phyloP scores from a whole-genome alignment of 2,113 vertebrate genomes.

The Saccopteryx leptura region DNA sequence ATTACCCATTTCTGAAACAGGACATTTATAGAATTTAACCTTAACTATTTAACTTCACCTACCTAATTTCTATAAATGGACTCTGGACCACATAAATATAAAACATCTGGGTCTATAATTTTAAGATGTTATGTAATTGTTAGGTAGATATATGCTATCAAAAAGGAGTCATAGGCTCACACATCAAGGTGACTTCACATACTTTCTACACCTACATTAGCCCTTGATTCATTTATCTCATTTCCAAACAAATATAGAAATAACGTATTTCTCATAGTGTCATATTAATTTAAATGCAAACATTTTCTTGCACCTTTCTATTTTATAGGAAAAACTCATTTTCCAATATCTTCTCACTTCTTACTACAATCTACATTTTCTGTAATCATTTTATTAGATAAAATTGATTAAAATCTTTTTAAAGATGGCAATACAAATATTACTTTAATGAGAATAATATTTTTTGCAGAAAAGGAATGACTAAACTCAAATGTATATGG shows the following conservation, averaged over 20 bases:
- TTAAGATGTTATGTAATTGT: background rate
- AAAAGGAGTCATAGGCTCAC: background rate
- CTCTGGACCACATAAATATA: background rate
- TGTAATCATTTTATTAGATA: background rate
- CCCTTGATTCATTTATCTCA: background rate
- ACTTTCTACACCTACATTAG: background rate
- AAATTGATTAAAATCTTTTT: background rate
- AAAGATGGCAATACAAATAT: background rate
- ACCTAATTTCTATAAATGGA: background rate
- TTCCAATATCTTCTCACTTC: background rate
- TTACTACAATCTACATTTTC: background rate
- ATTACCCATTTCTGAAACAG: background rate
- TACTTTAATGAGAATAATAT: background rate
- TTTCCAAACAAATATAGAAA: background rate
- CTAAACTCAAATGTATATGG: background rate
- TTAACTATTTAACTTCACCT: background rate
- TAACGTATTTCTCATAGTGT: background rate
- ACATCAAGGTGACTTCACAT: background rate
- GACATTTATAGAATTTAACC: background rate
- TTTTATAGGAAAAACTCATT: background rate
- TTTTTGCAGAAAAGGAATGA: background rate
- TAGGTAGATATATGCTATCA: background rate
- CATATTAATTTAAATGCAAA: background rate
- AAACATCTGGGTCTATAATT: background rate
- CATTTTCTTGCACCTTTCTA: background rate